Percentiles rank a stretch among this genome's conserved stretches.
Conservation (phyloP, 2,888 invertebrate genomes). For the Norana najaformis region DNA sequence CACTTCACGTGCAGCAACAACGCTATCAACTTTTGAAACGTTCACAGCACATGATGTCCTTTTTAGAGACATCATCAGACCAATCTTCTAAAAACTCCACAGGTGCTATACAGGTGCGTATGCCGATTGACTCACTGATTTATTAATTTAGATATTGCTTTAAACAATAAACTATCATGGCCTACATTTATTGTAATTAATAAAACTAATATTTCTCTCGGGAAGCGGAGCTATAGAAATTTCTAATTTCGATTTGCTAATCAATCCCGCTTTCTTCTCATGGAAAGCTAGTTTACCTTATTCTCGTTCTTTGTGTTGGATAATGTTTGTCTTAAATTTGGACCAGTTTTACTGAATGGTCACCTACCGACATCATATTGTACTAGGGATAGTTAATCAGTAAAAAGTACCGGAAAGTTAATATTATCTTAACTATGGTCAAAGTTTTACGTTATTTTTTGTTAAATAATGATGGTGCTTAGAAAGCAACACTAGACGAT, state of each 20-base stretch:
- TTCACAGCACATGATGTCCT: background rate
- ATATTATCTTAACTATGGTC: background rate
- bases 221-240: no score
- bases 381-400: background rate
- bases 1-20: background rate
- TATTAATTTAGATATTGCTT: background rate
- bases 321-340: background rate
- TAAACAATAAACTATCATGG: no score
- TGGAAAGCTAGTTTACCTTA: no score
- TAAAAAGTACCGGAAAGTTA: background rate
- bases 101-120: background rate
- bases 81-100: background rate
- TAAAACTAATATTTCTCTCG: background rate
- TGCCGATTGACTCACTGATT: background rate
- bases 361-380: no score
- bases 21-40: background rate
- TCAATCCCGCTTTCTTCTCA: background rate
- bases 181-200: background rate
- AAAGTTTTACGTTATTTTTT: no score
- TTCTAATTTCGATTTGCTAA: no score
- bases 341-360: background rate
- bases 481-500: background rate
- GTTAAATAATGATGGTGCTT: background rate
- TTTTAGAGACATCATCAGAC: background rate
- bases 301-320: background rate